These are phyloP conservation scores for Brachyrhaphis roseni DNA, from an alignment of 2,797 vertebrate genomes.

Conservation along the genomic window DNA sequence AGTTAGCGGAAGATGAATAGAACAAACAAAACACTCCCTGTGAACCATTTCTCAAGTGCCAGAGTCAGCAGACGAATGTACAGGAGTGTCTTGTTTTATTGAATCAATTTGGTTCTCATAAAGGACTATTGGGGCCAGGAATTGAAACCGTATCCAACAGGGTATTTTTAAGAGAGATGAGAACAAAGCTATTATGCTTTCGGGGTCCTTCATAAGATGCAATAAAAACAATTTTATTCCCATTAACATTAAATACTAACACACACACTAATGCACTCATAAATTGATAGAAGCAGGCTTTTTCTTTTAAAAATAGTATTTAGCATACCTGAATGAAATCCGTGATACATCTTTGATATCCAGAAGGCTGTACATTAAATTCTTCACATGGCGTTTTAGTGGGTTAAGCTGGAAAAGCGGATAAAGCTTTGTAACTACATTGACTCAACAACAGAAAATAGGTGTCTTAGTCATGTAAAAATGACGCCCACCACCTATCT, in stretches of 20 bases:
- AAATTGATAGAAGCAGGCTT: not conserved
- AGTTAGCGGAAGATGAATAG: constrained; percentile 28
- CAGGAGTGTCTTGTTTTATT: constrained; percentile 44
- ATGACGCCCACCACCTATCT: constrained; percentile 84
- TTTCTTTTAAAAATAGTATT: constrained; percentile 7
- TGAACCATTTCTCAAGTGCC: constrained; percentile 65
- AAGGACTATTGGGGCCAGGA: constrained; percentile 12
- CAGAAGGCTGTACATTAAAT: constrained; percentile 57
- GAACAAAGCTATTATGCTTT: constrained; percentile 47
- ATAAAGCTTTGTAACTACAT: constrained; percentile 72
- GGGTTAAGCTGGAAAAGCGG: constrained; percentile 68
- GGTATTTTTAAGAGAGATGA: constrained; percentile 3
- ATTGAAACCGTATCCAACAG: constrained; percentile 19
- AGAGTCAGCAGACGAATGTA: constrained; percentile 61
- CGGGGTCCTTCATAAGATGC: constrained; percentile 33
- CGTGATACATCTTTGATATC: constrained; percentile 47
- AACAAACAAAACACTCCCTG: constrained; percentile 45
- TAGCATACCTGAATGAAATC: constrained; percentile 49
- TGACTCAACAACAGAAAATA: constrained; percentile 83
- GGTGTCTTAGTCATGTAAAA: constrained; percentile 84
- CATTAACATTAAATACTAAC: constrained; percentile 42
- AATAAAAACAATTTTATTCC: constrained; percentile 56
- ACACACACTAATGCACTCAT: not conserved
- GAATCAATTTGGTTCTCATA: constrained; percentile 20
- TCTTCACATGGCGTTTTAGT: constrained; percentile 70